A percentile compares a stretch with the other conserved stretches of the same genome.
Evolutionary conservation across 2,797 vertebrate genomes (phyloP).

Genomic region (Pangasius krempfi): DNA sequence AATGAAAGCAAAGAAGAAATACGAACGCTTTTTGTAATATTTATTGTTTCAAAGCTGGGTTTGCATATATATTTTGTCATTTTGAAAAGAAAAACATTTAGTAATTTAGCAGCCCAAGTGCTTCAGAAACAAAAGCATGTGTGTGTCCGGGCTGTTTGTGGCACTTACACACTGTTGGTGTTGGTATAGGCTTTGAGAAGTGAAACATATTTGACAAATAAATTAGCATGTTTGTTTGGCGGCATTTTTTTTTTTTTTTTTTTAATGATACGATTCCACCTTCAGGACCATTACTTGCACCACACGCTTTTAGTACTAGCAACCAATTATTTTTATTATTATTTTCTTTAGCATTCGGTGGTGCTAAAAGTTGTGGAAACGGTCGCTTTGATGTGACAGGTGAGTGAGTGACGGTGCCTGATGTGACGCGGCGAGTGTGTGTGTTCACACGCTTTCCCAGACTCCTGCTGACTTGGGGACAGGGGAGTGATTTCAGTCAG

Average conservation of each 20-base stretch:
- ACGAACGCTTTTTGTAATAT: neutral
- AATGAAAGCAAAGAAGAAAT: neutral
- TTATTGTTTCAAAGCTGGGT: neutral
- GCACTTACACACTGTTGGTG: neutral
- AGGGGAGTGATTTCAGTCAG: slow-evolving; percentile 25
- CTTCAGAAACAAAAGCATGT: neutral
- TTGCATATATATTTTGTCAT: neutral
- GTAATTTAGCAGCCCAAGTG: neutral
- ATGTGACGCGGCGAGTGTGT: slow-evolving; percentile 34
- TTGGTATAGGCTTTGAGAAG: neutral
- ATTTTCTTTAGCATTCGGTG: neutral
- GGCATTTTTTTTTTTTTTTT: no score
- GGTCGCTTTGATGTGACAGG: slow-evolving; percentile 34
- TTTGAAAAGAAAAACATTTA: neutral
- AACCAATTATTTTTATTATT: neutral
- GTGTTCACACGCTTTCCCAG: slow-evolving; percentile 48
- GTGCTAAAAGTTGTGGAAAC: neutral
- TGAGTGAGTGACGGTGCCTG: slow-evolving; percentile 44
- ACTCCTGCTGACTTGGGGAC: slow-evolving; percentile 43
- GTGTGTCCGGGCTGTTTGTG: neutral
- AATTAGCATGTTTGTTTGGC: neutral
- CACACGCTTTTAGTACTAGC: neutral
- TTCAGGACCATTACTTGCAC: neutral
- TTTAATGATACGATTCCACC: neutral
- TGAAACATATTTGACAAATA: neutral